Base-by-base conservation (phyloP, 2,797 vertebrate genomes). In the Oreonectes daqikongensis region DNA sequence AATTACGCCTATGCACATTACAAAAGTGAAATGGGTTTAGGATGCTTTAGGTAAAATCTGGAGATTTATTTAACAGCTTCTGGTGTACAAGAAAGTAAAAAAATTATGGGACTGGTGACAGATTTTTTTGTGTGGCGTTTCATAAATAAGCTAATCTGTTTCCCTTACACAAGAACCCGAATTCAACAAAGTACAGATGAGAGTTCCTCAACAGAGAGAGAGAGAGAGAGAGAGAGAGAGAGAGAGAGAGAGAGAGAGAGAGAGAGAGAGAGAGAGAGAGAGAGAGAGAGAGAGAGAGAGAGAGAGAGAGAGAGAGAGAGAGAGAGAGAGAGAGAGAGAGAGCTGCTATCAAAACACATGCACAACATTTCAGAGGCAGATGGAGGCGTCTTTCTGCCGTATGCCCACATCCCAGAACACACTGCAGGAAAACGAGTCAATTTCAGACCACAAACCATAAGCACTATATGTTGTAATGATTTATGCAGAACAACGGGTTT, bases 381-480 rank as follows among this genome's bases (percentile, higher is more conserved):
- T 75, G 79, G 75, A 67, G 75, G 63, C 24, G 60, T 42, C 53
- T 75, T 75, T 72, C 79, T 77, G 22, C 30, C 32, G 53, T 38
- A 42, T 85, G 89, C 88, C 87, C 88, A 86, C 38, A 70, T 90
- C 89, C 64, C 69, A 84, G 78, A 84, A 87, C 82, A 79, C 88
- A 89, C 89, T 88, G 40, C 89, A 93, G 86, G 91, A 89, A 90
- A 92, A 83, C 91, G 88, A 88, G 84, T 86, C 44, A 53, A 22
- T 26, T n/a, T 60, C 2, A 60, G 38, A 30, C 24, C 28, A 44
- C 15, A 18, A 28, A 44, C 59, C 55, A 55, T 24, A 14, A 22
- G 4, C 20, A 22, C n/a, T 53, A 4, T 20, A 22, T 20, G 9
- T 53, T 53, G 20, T 53, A 22, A 20, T 11, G 50, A 53, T 55